Evolutionary conservation across 2,888 invertebrate species (phyloP), one percentile per base, ranked within the genome.

Genomic region (Leptopilina myrica): DNA sequence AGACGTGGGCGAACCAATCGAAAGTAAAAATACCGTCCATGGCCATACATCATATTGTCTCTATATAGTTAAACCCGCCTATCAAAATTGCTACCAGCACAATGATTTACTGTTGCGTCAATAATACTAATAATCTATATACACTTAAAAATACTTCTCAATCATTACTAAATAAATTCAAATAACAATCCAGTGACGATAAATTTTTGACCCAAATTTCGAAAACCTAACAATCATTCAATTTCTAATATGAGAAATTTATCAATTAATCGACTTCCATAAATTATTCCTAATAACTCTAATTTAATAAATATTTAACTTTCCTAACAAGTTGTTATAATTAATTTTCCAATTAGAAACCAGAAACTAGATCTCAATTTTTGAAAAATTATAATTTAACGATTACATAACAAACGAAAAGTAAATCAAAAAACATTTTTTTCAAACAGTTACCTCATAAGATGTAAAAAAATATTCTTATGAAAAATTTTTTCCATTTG

Each of bases 21-120:
- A 73, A 73, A 56, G 73, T 73, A 73, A 73, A 69, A 73, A 73
- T 73, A 73, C 73, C 8, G 14, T 33, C 33, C 56, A 73, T 7
- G 73, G 73, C 56, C 40, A 73, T 73, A 73, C 33, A 73, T 73
- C 40, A 73, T 49, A 49, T 73, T 73, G 73, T 56, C 40, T 56
- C n/a, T 73, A 6, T 49, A 49, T 49, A 49, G 49, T 33, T 56
- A 53, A 56, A 56, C 56, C 73, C 56, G 73, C 56, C 73, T 73
- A 40, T 73, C 73, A 33, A 73, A 73, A 56, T 73, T 73, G 73
- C 73, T 73, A 73, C 33, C 26, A 33, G 26, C 26, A 53, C 8
- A 56, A 14, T 73, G 26, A 73, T 73, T 73, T 56, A 56, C 33
- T 56, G 56, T 73, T n/a, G 56, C n/a, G 33, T n/a, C 9, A 33